Conservation (phyloP, 2,113 vertebrate genomes). For the Orcinus orca region DNA sequence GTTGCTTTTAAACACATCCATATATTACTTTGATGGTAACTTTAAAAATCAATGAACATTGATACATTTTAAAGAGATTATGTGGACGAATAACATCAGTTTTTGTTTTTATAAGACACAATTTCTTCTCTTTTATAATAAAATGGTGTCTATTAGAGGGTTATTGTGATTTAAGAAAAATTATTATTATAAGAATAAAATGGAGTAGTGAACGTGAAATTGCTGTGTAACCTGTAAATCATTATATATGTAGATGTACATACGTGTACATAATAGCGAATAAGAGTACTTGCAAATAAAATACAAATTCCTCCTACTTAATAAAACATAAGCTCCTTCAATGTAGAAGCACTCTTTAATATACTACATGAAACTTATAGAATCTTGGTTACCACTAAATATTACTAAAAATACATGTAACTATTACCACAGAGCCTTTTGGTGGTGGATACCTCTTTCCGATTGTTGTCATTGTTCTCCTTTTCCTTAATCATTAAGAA, state of each 20-base stretch:
- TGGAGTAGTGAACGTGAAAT: background rate
- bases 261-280: background rate
- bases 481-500: background rate
- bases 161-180: background rate
- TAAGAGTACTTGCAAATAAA: background rate
- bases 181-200: background rate
- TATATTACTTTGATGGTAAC: background rate
- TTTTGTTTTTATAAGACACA: background rate
- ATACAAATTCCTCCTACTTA: background rate
- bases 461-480: background rate
- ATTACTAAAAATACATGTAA: background rate
- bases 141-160: background rate
- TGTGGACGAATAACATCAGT: background rate
- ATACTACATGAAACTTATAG: background rate
- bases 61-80: background rate
- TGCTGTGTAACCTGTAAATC: background rate
- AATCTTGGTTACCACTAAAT: background rate
- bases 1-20: background rate
- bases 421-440: background rate
- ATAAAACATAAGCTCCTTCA: background rate
- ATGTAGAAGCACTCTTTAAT: background rate
- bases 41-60: background rate
- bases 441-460: background rate
- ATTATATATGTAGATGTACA: background rate
- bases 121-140: background rate